Conservation (phyloP, 2,797 vertebrate genomes). For the Sylvilagus floridanus region DNA sequence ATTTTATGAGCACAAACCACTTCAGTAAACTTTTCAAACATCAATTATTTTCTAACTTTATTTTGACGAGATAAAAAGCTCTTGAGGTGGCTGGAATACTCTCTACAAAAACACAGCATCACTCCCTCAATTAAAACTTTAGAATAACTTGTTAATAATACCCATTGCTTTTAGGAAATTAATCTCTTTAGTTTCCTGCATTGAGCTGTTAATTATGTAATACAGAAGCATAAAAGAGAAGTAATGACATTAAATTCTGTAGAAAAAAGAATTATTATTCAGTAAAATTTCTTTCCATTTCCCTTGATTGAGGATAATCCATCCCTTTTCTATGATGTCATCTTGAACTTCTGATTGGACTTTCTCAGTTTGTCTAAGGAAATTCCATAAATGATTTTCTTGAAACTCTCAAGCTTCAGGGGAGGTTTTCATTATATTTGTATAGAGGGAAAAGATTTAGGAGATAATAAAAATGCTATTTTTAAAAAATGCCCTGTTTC, state of each 20-base stretch:
- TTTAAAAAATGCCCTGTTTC: neutral
- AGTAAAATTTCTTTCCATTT: neutral
- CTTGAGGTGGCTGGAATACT: neutral
- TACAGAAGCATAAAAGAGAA: neutral
- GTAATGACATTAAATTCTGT: neutral
- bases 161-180: neutral
- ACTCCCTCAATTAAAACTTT: conserved; percentile 41
- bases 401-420: neutral
- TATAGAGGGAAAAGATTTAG: neutral
- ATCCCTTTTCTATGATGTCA: neutral
- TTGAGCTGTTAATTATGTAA: conserved; percentile 16
- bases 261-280: conserved; percentile 23
- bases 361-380: neutral
- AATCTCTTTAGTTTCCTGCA: conserved; percentile 26
- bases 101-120: conserved; percentile 42
- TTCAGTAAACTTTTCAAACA: conserved; percentile 39
- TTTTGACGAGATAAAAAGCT: neutral
- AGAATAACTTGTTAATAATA: conserved; percentile 46
- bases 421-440: conserved; percentile 7
- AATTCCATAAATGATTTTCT: neutral
- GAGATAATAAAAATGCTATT: neutral
- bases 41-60: conserved; percentile 46
- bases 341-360: neutral
- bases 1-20: neutral
- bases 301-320: conserved; percentile 25